Percentiles rank a stretch among this genome's conserved stretches.
These are phyloP conservation scores for Ethmia dodecea DNA, from an alignment of 2,888 invertebrate species.

Conservation along the genomic window DNA sequence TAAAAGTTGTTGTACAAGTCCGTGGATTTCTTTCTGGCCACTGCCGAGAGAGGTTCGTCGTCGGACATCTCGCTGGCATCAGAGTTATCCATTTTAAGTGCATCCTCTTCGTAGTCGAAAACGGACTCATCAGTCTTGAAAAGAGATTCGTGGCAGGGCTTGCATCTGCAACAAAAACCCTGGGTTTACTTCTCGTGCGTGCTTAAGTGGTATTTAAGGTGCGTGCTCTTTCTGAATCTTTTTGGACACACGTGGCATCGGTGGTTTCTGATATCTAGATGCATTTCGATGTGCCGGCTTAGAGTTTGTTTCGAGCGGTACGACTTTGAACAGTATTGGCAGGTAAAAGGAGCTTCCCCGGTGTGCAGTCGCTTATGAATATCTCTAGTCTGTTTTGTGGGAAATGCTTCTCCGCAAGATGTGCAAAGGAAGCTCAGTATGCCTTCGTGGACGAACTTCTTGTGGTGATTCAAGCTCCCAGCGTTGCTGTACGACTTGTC, in stretches of 20 bases:
- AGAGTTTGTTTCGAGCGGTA: constrained; percentile 49
- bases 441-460: constrained; percentile 56
- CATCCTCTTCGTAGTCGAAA: background rate
- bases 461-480: constrained; percentile 61
- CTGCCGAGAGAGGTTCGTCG: constrained; percentile 40
- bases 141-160: constrained; percentile 18
- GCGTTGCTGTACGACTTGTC: constrained; percentile 57
- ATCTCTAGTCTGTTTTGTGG: constrained; percentile 51
- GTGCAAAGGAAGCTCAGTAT: constrained; percentile 54
- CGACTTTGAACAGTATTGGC: constrained; percentile 52
- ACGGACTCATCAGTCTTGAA: background rate
- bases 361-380: constrained; percentile 61
- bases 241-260: constrained; percentile 46
- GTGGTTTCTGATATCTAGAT: constrained; percentile 43
- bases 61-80: constrained; percentile 12
- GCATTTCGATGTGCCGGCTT: constrained; percentile 44
- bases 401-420: constrained; percentile 67
- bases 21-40: constrained; percentile 27
- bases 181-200: constrained; percentile 31
- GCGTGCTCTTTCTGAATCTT: constrained; percentile 51
- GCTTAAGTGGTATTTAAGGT: constrained; percentile 52
- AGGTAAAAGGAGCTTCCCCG: constrained; percentile 60
- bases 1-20: constrained; percentile 42
- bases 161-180: constrained; percentile 60
- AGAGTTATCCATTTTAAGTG: background rate